A percentile compares a stretch with the other conserved stretches of the same genome.
Conservation (phyloP, 2,797 vertebrate species). For the Falco biarmicus region DNA sequence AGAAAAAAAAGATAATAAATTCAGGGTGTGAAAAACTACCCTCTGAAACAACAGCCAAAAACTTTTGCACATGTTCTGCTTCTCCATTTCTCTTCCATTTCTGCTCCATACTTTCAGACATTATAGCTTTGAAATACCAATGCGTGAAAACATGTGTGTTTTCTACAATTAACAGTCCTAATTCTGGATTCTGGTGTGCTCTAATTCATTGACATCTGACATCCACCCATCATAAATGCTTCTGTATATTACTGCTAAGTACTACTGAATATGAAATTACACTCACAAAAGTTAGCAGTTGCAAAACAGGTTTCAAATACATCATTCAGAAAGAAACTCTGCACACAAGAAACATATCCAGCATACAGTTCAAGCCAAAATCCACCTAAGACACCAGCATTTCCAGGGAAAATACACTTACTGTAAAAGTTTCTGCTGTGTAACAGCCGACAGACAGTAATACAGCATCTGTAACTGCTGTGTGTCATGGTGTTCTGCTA, state of each 20-base stretch:
- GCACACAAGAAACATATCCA: slow-evolving; percentile 1
- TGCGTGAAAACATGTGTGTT: not conserved
- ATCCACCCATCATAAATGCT: not conserved
- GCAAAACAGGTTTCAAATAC: slow-evolving; percentile 25
- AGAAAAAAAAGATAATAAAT: not conserved
- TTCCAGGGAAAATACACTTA: slow-evolving; percentile 4
- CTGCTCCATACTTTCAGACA: not conserved
- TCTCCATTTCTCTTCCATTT: not conserved
- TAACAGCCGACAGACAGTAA: not conserved
- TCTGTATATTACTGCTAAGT: not conserved
- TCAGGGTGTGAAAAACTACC: not conserved
- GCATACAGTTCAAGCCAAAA: slow-evolving; percentile 17
- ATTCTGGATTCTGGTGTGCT: not conserved
- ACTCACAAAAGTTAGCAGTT: slow-evolving; percentile 3
- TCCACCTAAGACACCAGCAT: not conserved
- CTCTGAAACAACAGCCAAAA: not conserved
- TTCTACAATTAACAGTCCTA: not conserved
- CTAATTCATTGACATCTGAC: not conserved
- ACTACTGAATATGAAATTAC: not conserved
- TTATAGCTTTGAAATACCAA: not conserved
- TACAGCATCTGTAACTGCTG: not conserved
- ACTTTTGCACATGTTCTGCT: not conserved
- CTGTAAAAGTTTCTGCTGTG: not conserved
- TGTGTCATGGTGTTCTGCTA: not conserved
- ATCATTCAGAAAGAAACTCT: slow-evolving; percentile 19